phyloP scores from a whole-genome alignment of 2,888 invertebrate genomes.

The Eurois occulta region DNA sequence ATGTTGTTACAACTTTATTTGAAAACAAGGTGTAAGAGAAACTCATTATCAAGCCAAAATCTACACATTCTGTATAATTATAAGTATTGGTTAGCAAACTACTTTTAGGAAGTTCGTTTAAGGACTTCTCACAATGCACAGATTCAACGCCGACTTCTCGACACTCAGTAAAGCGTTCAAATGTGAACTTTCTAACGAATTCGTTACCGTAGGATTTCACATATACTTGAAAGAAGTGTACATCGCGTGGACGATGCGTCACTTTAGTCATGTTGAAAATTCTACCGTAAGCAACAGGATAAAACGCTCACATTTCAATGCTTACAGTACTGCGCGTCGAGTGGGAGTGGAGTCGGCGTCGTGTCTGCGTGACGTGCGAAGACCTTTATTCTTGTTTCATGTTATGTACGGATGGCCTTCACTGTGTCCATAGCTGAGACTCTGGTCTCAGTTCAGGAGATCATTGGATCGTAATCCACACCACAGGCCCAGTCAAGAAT shows the following conservation, averaged over 20 bases:
- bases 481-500: background rate
- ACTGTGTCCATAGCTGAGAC: background rate
- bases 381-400: background rate
- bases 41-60: background rate
- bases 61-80: background rate
- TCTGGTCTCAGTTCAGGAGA: background rate
- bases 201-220: background rate
- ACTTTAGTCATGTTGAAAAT: background rate
- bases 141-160: background rate
- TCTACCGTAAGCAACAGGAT: background rate
- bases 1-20: slow-evolving; percentile 4
- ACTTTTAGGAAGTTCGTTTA: background rate
- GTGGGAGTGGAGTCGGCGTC: too few species aligned
- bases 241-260: background rate
- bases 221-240: background rate
- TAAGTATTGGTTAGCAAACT: background rate
- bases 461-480: background rate
- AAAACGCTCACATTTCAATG: background rate
- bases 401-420: background rate
- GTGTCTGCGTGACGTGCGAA: background rate
- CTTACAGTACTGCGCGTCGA: background rate
- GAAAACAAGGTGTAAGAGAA: background rate
- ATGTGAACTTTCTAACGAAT: background rate
- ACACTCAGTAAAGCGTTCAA: background rate
- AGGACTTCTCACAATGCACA: background rate